Evolutionary conservation across 2,888 invertebrate genomes (phyloP), one percentile per base, ranked within the genome.

Genomic region (Noctua pronuba): DNA sequence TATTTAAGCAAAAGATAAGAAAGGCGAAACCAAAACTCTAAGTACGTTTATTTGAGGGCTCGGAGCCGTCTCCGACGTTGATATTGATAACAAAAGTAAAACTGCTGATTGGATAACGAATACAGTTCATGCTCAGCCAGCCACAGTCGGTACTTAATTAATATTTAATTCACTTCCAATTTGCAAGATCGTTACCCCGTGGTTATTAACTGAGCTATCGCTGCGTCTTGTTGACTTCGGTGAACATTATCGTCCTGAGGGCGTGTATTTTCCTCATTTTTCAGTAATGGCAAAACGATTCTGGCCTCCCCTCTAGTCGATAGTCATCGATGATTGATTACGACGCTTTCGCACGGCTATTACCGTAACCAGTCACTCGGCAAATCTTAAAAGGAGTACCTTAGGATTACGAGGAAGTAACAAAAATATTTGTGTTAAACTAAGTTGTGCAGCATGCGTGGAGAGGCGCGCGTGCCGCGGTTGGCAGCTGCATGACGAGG

Each of bases 271-370:
- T 84, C 88, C 87, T 88, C 89, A 88, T 91, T 91, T 91, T 90
- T 88, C 88, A 88, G 90, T 92, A 92, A 92, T 92, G 90, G 90
- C 84, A 83, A 88, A 91, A 89, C 89, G 91, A 90, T 87, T 90
- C 88, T 75, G 86, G 85, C 79, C 85, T 88, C 87, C 87, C 86
- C 85, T 84, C 80, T 86, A 88, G 75, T 88, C 89, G 92, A 92
- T 92, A 92, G 92, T 92, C 92, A 92, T 91, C 85, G 92, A 92
- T 93, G 93, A 93, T 93, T 93, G 93, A 93, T 93, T 91, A 86
- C 91, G 81, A 81, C 88, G 90, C 90, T 89, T 90, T 88, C 88
- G 88, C 87, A 84, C 86, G 85, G 90, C 89, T 91, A 92, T 93
- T 92, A 92, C 89, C 88, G 91, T 86, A 90, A 87, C 91, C 91